These are phyloP conservation scores for Lepidostoma basale DNA, from an alignment of 1,140 invertebrate genomes.

Conservation along the genomic window DNA sequence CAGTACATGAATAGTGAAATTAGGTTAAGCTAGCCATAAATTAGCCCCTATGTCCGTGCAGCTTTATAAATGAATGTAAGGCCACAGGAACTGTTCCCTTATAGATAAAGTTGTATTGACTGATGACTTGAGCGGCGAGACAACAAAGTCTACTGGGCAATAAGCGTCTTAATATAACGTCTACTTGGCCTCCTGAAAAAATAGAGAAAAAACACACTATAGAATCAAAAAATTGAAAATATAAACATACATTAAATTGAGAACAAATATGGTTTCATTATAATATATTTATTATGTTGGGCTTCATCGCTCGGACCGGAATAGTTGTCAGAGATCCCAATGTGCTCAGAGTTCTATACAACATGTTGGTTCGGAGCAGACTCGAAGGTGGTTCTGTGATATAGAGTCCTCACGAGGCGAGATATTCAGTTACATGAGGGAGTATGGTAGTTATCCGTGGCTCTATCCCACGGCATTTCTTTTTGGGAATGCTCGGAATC, in stretches of 20 bases:
- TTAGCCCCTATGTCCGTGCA: slow-evolving; percentile 51
- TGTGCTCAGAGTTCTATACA: too few species aligned
- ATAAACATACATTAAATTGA: neutral
- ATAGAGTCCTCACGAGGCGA: too few species aligned
- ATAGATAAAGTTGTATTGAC: slow-evolving; percentile 49
- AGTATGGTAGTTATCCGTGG: too few species aligned
- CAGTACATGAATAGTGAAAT: too few species aligned
- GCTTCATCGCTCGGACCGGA: too few species aligned
- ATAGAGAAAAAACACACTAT: neutral
- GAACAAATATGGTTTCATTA: neutral
- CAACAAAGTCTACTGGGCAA: slow-evolving; percentile 52
- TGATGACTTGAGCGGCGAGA: slow-evolving; percentile 52
- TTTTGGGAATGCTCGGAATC: too few species aligned
- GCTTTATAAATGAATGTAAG: slow-evolving; percentile 55
- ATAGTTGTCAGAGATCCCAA: too few species aligned
- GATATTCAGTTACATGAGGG: too few species aligned
- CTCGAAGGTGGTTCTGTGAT: too few species aligned
- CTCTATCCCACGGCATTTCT: too few species aligned
- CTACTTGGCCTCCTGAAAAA: slow-evolving; percentile 51
- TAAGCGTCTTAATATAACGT: slow-evolving; percentile 51
- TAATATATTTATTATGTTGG: neutral
- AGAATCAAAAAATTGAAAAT: neutral
- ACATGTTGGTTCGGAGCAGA: too few species aligned
- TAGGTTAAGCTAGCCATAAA: too few species aligned
- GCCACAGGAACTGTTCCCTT: slow-evolving; percentile 46